phyloP scores from a whole-genome alignment of 2,113 vertebrate species.

The Jacana jacana region DNA sequence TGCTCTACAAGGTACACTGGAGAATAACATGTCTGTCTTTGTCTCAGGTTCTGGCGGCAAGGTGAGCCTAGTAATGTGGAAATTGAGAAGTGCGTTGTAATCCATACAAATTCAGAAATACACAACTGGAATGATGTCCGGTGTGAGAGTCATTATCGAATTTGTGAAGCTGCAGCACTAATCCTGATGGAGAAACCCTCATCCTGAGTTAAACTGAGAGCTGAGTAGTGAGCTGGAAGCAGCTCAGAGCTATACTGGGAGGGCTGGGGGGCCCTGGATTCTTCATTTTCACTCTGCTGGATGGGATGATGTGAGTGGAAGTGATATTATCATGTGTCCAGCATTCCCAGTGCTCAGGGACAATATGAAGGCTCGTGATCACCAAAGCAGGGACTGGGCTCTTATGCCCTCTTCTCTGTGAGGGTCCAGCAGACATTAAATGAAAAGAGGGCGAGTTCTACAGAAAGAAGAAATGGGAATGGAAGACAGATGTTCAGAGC shows the following conservation, averaged over 20 bases:
- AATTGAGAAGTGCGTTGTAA: rapidly evolving
- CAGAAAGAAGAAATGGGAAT: neutral
- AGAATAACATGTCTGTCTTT: neutral
- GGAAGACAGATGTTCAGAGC: neutral
- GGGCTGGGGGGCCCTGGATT: neutral
- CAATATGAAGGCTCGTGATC: neutral
- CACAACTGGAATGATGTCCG: neutral
- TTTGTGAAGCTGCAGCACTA: neutral
- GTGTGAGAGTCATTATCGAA: rapidly evolving
- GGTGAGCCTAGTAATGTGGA: rapidly evolving
- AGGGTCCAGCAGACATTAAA: neutral
- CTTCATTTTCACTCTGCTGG: neutral
- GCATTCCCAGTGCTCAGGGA: neutral
- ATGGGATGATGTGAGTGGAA: neutral
- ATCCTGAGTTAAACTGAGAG: neutral
- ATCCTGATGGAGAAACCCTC: neutral
- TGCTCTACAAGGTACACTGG: rapidly evolving
- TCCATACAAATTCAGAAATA: rapidly evolving
- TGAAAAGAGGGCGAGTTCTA: neutral
- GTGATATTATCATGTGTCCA: neutral
- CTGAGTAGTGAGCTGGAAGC: neutral
- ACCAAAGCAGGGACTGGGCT: neutral
- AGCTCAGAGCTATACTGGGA: neutral
- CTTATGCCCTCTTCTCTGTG: neutral
- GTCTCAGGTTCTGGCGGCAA: neutral